phyloP scores from a whole-genome alignment of 2,797 vertebrate genomes.

The Microctenopoma lineatum region DNA sequence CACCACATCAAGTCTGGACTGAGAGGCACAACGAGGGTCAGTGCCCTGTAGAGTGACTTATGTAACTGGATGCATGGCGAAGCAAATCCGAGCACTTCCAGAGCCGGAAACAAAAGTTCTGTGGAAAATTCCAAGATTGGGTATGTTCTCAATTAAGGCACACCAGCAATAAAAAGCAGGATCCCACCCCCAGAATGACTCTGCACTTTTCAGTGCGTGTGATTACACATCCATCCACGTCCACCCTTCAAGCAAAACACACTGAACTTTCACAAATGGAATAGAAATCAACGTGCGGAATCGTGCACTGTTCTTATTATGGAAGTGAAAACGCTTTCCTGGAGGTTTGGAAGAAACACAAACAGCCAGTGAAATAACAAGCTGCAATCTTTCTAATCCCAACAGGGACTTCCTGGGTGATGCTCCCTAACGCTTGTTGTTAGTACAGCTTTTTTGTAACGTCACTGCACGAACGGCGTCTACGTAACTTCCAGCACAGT shows the following conservation, averaged over 20 bases:
- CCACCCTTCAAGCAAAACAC: neutral
- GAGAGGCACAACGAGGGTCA: neutral
- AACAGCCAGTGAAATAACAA: slow-evolving; percentile 59
- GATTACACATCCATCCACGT: slow-evolving; percentile 9
- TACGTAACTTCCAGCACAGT: slow-evolving; percentile 23
- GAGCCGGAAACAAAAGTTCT: neutral
- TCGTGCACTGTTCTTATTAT: neutral
- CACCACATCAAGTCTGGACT: neutral
- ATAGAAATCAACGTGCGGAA: too few species aligned
- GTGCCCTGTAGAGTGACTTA: slow-evolving; percentile 12
- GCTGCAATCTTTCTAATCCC: slow-evolving; percentile 34
- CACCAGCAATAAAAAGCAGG: slow-evolving; percentile 40
- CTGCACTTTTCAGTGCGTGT: slow-evolving; percentile 49
- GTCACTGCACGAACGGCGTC: slow-evolving; percentile 17
- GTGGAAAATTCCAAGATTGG: slow-evolving; percentile 61
- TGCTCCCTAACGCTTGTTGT: slow-evolving; percentile 36
- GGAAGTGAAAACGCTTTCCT: slow-evolving; percentile 4
- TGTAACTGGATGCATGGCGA: slow-evolving; percentile 10
- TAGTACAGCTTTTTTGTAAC: slow-evolving; percentile 54
- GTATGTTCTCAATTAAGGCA: slow-evolving; percentile 68
- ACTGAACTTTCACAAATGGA: too few species aligned
- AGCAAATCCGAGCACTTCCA: slow-evolving; percentile 31
- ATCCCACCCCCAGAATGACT: slow-evolving; percentile 54
- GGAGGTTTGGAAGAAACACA: slow-evolving; percentile 40
- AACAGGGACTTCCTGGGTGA: slow-evolving; percentile 47